A percentile compares a stretch with the other conserved stretches of the same genome.
These are phyloP conservation scores for Loriculus beryllinus DNA, from an alignment of 2,797 vertebrate species.

Conservation along the genomic window DNA sequence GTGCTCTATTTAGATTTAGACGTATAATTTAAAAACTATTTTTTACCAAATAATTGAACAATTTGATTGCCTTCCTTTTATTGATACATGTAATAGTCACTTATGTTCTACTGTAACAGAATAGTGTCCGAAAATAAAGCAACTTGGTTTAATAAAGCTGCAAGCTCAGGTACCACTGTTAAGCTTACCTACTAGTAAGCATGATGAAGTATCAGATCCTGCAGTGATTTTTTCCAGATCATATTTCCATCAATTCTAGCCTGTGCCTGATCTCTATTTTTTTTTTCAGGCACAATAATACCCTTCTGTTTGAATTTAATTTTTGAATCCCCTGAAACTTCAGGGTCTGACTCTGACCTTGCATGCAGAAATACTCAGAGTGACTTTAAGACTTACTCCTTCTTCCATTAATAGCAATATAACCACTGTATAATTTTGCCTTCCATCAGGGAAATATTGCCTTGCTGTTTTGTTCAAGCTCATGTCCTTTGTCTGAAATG, in stretches of 20 bases:
- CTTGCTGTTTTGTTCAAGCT: not conserved
- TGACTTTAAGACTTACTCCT: not conserved
- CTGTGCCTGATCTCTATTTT: not conserved
- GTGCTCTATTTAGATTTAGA: not conserved
- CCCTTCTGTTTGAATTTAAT: not conserved
- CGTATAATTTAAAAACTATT: not conserved
- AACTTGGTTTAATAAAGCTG: not conserved
- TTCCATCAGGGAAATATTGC: not conserved
- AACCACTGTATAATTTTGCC: not conserved
- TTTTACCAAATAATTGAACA: not conserved
- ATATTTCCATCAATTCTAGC: not conserved
- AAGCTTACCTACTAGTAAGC: not conserved
- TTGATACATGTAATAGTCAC: not conserved
- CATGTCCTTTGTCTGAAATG: not conserved
- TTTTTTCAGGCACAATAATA: not conserved
- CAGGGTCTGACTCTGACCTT: not conserved
- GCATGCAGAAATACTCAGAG: accelerated
- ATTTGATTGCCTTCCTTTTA: not conserved
- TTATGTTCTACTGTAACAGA: not conserved
- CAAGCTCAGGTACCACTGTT: not conserved
- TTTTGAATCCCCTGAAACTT: not conserved
- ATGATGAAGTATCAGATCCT: not conserved
- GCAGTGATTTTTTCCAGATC: not conserved
- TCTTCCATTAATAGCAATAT: not conserved
- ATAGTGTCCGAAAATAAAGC: not conserved